These are phyloP conservation scores for Poecilia wingei DNA, from an alignment of 2,797 vertebrate species.

Conservation along the genomic window DNA sequence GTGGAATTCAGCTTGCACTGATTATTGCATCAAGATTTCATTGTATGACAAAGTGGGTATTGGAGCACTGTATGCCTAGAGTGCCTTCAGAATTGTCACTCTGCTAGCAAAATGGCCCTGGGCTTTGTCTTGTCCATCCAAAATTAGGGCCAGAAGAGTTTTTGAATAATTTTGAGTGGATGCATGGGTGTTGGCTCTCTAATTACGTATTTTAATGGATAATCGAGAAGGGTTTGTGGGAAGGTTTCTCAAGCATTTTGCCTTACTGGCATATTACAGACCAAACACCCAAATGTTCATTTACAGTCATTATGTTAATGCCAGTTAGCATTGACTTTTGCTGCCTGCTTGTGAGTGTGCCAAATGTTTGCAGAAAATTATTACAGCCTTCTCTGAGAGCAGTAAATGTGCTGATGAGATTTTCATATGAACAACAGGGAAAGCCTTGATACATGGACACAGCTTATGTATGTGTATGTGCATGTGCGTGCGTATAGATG, in stretches of 20 bases:
- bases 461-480: conserved; percentile 14
- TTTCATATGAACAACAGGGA: conserved; percentile 33
- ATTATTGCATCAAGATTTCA: conserved; percentile 47
- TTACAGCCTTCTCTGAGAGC: conserved; percentile 42
- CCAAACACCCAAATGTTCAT: conserved; percentile 65
- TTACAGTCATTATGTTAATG: conserved; percentile 73
- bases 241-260: conserved; percentile 53
- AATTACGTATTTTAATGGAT: conserved; percentile 48
- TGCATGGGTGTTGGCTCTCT: conserved; percentile 25
- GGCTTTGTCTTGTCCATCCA: conserved; percentile 30
- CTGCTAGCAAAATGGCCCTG: conserved; percentile 37
- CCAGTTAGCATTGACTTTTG: conserved; percentile 70
- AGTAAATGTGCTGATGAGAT: conserved; percentile 52
- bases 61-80: conserved; percentile 26
- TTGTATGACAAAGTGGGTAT: conserved; percentile 45
- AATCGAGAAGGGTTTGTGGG: conserved; percentile 32
- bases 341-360: conserved; percentile 46
- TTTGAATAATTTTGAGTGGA: conserved; percentile 38
- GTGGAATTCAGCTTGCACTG: conserved; percentile 40
- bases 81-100: conserved; percentile 40
- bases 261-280: conserved; percentile 58
- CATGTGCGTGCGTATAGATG: neutral
- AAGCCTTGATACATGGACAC: conserved; percentile 14
- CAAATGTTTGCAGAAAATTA: conserved; percentile 62
- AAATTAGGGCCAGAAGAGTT: conserved; percentile 19